Evolutionary conservation across 2,888 invertebrate species (phyloP).

Genomic region (Melanotus villosus): DNA sequence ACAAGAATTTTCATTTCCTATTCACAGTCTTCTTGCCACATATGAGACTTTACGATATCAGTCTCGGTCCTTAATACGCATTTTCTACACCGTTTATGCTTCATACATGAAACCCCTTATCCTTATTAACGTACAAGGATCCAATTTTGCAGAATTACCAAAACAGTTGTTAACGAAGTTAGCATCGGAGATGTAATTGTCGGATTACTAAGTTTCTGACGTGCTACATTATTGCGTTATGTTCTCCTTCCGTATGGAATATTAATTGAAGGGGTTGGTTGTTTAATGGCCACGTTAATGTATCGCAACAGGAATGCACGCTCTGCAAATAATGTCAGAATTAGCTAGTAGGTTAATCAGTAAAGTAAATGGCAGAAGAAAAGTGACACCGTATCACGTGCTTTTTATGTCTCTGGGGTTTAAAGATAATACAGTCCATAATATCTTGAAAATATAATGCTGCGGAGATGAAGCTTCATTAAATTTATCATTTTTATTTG

Average conservation of each 20-base stretch:
- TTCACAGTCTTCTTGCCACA: background rate
- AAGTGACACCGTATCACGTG: background rate
- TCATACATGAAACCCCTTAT: background rate
- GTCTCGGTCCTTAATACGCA: background rate
- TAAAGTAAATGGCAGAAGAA: background rate
- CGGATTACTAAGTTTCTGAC: constrained; percentile 34
- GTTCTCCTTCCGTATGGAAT: constrained; percentile 25
- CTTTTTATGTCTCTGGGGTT: background rate
- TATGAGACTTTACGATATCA: background rate
- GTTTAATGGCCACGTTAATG: constrained; percentile 26
- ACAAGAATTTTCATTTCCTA: too few relatives aligned
- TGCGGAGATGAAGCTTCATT: too few relatives aligned
- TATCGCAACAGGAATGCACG: constrained; percentile 10
- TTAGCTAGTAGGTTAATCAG: constrained; percentile 13
- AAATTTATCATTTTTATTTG: too few relatives aligned
- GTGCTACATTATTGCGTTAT: constrained; percentile 31
- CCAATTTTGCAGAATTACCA: constrained; percentile 20
- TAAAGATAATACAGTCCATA: background rate
- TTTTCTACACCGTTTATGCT: background rate
- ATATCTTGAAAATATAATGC: too few relatives aligned
- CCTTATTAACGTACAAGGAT: constrained; percentile 20
- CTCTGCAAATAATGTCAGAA: constrained; percentile 11
- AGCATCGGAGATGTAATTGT: constrained; percentile 28
- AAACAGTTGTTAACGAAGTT: constrained; percentile 35
- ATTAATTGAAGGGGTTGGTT: constrained; percentile 24